These are phyloP conservation scores for Drosophila nigrodunni DNA, from an alignment of 1,140 invertebrate species.

Conservation along the genomic window DNA sequence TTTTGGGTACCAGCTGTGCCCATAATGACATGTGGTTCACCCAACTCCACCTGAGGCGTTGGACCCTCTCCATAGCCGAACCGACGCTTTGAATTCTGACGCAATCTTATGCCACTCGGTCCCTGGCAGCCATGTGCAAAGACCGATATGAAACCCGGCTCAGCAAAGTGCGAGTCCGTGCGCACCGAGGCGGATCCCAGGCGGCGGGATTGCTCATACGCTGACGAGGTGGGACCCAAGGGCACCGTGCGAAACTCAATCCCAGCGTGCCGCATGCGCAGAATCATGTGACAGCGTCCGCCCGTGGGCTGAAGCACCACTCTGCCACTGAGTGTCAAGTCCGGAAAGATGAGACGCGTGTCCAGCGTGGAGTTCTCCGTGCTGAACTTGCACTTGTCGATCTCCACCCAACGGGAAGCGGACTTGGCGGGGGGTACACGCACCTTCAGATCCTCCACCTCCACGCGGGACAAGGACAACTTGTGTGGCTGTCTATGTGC, in stretches of 20 bases:
- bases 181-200: conserved; percentile 90
- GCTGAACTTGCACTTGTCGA: conserved; percentile 91
- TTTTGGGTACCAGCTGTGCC: conserved; percentile 55
- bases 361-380: conserved; percentile 90
- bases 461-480: conserved; percentile 70
- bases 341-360: conserved; percentile 90
- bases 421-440: conserved; percentile 85
- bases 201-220: conserved; percentile 73
- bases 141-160: conserved; percentile 92
- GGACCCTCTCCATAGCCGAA: conserved; percentile 55
- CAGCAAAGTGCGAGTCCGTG: conserved; percentile 92
- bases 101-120: conserved; percentile 69
- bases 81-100: conserved; percentile 79
- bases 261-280: conserved; percentile 90
- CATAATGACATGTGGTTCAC: conserved; percentile 72
- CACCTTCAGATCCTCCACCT: conserved; percentile 86
- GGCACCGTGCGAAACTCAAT: conserved; percentile 88
- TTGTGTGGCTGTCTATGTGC: conserved; percentile 73
- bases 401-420: conserved; percentile 87
- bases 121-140: conserved; percentile 92
- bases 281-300: conserved; percentile 91
- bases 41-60: conserved; percentile 61
- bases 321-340: conserved; percentile 90
- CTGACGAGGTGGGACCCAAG: conserved; percentile 48
- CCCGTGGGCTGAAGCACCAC: conserved; percentile 87